phyloP scores from a whole-genome alignment of 2,888 invertebrate species.

The Drosophila nr. perissopoda region DNA sequence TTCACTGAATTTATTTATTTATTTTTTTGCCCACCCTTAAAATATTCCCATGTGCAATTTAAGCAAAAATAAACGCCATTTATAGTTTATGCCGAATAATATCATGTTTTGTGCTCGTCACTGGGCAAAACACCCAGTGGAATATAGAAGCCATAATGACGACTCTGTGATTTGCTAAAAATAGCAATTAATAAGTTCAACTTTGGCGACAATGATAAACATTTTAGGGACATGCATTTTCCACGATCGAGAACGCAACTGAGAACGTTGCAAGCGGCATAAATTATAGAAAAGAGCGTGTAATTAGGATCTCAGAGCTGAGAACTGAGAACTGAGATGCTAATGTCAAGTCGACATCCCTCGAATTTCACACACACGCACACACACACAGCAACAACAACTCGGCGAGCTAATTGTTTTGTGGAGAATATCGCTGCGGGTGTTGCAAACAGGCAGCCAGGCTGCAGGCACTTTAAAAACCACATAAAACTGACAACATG shows the following conservation, averaged over 20 bases:
- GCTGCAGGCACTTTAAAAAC: slow-evolving; percentile 69
- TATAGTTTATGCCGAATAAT: slow-evolving; percentile 2
- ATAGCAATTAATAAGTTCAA: slow-evolving; percentile 23
- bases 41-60: slow-evolving; percentile 8
- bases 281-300: slow-evolving; percentile 61
- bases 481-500: slow-evolving; percentile 82
- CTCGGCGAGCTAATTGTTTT: slow-evolving; percentile 68
- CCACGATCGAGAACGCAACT: slow-evolving; percentile 68
- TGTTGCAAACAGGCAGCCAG: slow-evolving; percentile 41
- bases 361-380: slow-evolving; percentile 38
- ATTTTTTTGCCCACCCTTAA: background rate
- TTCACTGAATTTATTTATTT: background rate
- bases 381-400: background rate
- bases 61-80: background rate
- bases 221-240: slow-evolving; percentile 4
- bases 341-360: slow-evolving; percentile 22
- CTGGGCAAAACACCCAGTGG: slow-evolving; percentile 7
- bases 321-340: slow-evolving; percentile 12
- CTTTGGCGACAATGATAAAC: slow-evolving; percentile 8
- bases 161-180: slow-evolving; percentile 42
- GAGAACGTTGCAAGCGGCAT: slow-evolving; percentile 60
- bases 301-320: slow-evolving; percentile 43
- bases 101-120: slow-evolving; percentile 23
- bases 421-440: slow-evolving; percentile 70
- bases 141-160: slow-evolving; percentile 6